Percentiles rank a stretch among this genome's conserved stretches.
These are phyloP conservation scores for Hypena proboscidalis DNA, from an alignment of 2,888 invertebrate genomes.

Conservation along the genomic window DNA sequence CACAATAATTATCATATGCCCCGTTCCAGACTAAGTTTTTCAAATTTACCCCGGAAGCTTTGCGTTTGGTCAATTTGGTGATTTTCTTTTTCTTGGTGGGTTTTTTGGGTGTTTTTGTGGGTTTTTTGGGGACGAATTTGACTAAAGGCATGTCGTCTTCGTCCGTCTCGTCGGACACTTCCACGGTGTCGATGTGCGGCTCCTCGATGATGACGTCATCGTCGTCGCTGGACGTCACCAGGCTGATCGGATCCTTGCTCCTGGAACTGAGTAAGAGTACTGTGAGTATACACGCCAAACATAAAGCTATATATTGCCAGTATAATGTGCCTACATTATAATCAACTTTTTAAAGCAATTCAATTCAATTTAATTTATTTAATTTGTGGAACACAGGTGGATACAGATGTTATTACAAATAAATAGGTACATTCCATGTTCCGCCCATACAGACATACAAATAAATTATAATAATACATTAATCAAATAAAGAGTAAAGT, in stretches of 20 bases:
- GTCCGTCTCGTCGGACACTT: conserved; percentile 70
- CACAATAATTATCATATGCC: conserved; percentile 56
- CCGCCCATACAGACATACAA: too few species aligned
- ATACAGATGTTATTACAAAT: too few species aligned
- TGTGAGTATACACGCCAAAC: too few species aligned
- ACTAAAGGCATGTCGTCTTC: conserved; percentile 72
- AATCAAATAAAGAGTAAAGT: too few species aligned
- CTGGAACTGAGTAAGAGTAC: too few species aligned
- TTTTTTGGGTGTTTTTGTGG: conserved; percentile 15
- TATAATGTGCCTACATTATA: too few species aligned
- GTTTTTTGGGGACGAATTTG: conserved; percentile 47
- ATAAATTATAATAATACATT: too few species aligned
- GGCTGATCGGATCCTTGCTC: conserved; percentile 63
- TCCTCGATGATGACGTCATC: conserved; percentile 75
- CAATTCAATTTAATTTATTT: too few species aligned
- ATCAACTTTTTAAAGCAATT: too few species aligned
- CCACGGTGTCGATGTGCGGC: conserved; percentile 71
- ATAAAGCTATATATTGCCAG: too few species aligned
- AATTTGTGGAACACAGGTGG: too few species aligned
- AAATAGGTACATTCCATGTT: too few species aligned
- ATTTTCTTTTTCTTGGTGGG: not conserved
- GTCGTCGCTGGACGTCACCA: conserved; percentile 75
- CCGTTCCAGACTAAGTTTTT: conserved; percentile 42
- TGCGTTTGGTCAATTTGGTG: not conserved
- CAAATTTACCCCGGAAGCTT: not conserved